Conservation (phyloP, 2,113 vertebrate genomes). For the Microcebus ravelobensis region DNA sequence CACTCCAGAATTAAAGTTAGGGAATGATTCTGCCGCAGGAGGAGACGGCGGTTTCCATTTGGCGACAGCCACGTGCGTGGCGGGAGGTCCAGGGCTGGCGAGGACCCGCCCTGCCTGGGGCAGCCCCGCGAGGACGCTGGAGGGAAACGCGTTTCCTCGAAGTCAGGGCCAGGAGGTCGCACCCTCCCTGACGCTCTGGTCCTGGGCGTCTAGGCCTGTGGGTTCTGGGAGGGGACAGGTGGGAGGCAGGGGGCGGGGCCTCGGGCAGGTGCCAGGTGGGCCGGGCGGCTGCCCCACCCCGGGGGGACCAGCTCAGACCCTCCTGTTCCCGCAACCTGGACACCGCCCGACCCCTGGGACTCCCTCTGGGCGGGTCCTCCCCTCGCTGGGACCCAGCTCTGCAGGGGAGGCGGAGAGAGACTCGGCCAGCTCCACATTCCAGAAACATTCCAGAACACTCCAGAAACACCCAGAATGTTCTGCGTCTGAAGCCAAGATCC, state of each 20-base stretch:
- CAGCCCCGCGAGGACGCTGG: neutral
- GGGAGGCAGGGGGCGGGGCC: neutral
- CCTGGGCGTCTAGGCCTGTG: neutral
- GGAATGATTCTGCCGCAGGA: neutral
- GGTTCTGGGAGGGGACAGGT: neutral
- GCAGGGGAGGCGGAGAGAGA: neutral
- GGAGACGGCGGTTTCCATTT: neutral
- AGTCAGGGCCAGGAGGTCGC: rapidly evolving
- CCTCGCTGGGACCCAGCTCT: neutral
- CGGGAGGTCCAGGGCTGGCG: neutral
- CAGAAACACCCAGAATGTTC: neutral
- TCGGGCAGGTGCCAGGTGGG: neutral
- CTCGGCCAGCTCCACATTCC: neutral
- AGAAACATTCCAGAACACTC: too few relatives aligned
- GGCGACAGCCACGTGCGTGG: neutral
- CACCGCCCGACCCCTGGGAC: rapidly evolving
- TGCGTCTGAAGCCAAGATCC: neutral
- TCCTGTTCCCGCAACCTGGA: rapidly evolving
- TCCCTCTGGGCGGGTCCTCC: neutral
- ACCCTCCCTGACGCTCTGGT: too few relatives aligned
- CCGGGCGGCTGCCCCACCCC: neutral
- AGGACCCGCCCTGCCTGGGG: too few relatives aligned
- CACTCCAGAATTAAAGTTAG: neutral
- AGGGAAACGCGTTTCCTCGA: rapidly evolving
- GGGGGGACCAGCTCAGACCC: neutral